Conservation (phyloP, 2,797 vertebrate genomes). For the Balearica regulorum region DNA sequence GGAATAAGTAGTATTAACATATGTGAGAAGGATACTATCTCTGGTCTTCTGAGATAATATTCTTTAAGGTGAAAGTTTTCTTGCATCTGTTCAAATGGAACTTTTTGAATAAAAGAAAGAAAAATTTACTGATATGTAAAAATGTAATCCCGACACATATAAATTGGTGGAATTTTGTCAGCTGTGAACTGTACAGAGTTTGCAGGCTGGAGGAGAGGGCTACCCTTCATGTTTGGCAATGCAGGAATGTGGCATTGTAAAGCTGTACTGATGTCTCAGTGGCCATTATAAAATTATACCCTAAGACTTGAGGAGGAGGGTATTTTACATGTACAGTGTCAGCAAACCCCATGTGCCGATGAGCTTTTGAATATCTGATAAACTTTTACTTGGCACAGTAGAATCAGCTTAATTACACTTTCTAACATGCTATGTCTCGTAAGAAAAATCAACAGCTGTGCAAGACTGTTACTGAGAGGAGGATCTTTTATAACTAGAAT, state of each 20-base stretch:
- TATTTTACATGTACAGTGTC: background rate
- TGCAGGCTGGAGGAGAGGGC: background rate
- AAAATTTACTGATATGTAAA: background rate
- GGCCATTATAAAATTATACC: background rate
- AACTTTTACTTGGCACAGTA: background rate
- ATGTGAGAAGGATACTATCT: slow-evolving; percentile 24
- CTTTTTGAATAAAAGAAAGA: slow-evolving; percentile 3
- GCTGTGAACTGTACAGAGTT: background rate
- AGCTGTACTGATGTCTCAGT: background rate
- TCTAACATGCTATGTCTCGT: background rate
- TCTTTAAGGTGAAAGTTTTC: background rate
- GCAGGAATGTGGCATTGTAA: slow-evolving; percentile 23
- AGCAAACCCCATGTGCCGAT: background rate
- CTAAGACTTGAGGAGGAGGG: fast-evolving
- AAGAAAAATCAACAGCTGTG: background rate
- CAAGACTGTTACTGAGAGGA: background rate
- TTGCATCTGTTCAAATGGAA: slow-evolving; percentile 49
- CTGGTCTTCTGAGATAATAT: slow-evolving; percentile 3
- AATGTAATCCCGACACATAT: background rate
- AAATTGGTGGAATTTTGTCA: background rate
- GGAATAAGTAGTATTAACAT: background rate
- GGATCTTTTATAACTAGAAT: background rate
- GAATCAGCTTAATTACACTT: background rate
- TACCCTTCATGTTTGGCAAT: background rate
- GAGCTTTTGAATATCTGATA: background rate